phyloP scores from a whole-genome alignment of 2,113 vertebrate species.

The Craseonycteris thonglongyai region DNA sequence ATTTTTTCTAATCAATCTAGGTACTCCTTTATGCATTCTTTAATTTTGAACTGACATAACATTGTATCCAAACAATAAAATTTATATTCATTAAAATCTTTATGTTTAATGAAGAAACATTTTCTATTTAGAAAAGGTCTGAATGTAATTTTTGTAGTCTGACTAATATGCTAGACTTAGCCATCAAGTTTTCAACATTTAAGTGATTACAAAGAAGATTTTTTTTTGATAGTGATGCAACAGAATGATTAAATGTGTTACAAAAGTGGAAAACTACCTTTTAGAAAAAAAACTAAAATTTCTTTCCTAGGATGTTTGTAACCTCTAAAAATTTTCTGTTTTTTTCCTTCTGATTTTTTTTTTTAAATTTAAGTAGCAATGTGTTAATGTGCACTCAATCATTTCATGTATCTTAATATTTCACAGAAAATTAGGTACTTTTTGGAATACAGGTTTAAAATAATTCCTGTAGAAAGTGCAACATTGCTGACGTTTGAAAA shows the following conservation, averaged over 20 bases:
- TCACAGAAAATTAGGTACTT: background rate
- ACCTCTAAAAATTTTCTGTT: background rate
- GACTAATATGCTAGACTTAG: background rate
- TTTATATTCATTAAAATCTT: background rate
- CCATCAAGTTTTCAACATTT: background rate
- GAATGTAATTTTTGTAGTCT: background rate
- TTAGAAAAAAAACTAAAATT: conserved; percentile 4
- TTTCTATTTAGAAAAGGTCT: background rate
- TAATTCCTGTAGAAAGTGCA: background rate
- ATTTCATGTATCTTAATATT: background rate
- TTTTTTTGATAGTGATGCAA: background rate
- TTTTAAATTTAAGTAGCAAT: background rate
- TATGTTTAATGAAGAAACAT: background rate
- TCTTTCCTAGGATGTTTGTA: background rate
- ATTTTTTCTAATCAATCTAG: background rate
- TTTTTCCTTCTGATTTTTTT: background rate
- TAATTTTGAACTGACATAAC: background rate
- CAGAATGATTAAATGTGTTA: background rate
- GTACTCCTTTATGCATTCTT: background rate
- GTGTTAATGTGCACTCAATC: background rate
- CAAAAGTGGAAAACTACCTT: background rate
- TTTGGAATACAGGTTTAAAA: background rate
- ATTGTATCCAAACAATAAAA: background rate
- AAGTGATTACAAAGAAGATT: background rate
- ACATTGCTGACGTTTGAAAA: background rate